A percentile compares a stretch with the other conserved stretches of the same genome.
Evolutionary conservation across 2,888 invertebrate genomes (phyloP).

Genomic region (Drosophila peninsularis): DNA sequence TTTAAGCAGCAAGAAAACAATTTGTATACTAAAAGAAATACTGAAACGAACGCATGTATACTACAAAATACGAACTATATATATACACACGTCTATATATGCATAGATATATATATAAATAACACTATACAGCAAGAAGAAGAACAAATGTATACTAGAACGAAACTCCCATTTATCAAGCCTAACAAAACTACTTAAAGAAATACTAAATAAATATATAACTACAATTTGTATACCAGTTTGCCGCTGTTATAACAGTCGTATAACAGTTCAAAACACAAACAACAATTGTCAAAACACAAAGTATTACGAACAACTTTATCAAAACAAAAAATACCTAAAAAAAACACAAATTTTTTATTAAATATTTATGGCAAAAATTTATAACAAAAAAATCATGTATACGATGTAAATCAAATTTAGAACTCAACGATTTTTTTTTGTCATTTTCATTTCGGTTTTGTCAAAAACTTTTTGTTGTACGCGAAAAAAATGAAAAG

Average conservation of each 20-base stretch:
- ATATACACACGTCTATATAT: constrained; percentile 18
- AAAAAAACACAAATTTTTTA: constrained; percentile 35
- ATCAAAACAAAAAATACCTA: constrained; percentile 6
- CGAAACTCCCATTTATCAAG: constrained; percentile 55
- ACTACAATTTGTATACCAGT: constrained; percentile 56
- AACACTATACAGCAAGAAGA: constrained; percentile 25
- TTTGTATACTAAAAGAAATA: constrained; percentile 66
- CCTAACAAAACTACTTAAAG: constrained; percentile 19
- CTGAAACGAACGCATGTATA: constrained; percentile 50
- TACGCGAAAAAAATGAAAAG: neutral
- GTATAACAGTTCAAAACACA: constrained; percentile 41
- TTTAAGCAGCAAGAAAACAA: constrained; percentile 62
- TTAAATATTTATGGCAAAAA: constrained; percentile 58
- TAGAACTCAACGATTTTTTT: constrained; percentile 34
- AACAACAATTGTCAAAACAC: constrained; percentile 51
- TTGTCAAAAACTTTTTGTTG: constrained; percentile 24
- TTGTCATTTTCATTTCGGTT: constrained; percentile 8
- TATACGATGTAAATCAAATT: constrained; percentile 71
- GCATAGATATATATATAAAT: constrained; percentile 30
- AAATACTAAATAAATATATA: constrained; percentile 2
- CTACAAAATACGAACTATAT: constrained; percentile 53
- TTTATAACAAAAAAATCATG: constrained; percentile 44
- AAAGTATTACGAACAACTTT: constrained; percentile 47
- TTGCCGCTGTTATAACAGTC: constrained; percentile 42
- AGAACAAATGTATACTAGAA: constrained; percentile 62